Evolutionary conservation across 92 coral and sea anemone genomes (phyloP).

Genomic region (Pocillopora meandrina): DNA sequence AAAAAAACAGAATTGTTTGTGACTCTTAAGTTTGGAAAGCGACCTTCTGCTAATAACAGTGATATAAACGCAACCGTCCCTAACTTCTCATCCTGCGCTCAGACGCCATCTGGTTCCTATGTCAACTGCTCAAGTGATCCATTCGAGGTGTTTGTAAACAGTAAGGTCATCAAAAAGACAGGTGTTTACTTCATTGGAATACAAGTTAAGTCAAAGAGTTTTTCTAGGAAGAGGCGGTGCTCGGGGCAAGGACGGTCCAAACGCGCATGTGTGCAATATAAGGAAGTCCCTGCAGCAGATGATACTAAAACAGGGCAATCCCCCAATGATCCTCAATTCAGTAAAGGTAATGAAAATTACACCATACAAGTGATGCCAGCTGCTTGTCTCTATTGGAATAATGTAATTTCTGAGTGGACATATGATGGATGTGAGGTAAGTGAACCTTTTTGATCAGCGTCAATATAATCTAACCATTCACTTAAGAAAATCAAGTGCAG

Average conservation of each 20-base stretch:
- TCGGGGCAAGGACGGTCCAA: conserved; percentile 13
- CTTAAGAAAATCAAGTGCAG: no score
- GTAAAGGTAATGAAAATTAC: conserved; percentile 22
- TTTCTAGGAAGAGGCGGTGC: conserved; percentile 11
- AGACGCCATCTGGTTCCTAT: background rate
- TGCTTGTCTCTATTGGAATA: conserved; percentile 61
- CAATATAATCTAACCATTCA: no score
- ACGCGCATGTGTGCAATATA: conserved; percentile 35
- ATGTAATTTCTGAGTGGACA: conserved; percentile 35
- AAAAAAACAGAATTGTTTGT: conserved; percentile 15
- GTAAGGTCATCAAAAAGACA: conserved; percentile 9
- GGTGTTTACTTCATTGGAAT: conserved; percentile 19
- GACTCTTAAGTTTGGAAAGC: conserved; percentile 16
- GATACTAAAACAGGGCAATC: background rate
- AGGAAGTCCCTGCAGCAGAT: conserved; percentile 16
- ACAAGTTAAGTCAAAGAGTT: background rate
- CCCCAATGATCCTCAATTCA: background rate
- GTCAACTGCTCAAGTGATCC: conserved; percentile 45
- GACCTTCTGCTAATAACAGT: conserved; percentile 35
- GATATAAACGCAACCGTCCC: conserved; percentile 39
- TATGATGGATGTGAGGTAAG: conserved; percentile 57
- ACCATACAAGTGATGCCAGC: conserved; percentile 48
- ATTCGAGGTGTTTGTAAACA: conserved; percentile 21
- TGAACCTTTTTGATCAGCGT: no score
- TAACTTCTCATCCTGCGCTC: conserved; percentile 1